Conservation (phyloP, 2,888 invertebrate genomes). For the Pasiphila rectangulata region DNA sequence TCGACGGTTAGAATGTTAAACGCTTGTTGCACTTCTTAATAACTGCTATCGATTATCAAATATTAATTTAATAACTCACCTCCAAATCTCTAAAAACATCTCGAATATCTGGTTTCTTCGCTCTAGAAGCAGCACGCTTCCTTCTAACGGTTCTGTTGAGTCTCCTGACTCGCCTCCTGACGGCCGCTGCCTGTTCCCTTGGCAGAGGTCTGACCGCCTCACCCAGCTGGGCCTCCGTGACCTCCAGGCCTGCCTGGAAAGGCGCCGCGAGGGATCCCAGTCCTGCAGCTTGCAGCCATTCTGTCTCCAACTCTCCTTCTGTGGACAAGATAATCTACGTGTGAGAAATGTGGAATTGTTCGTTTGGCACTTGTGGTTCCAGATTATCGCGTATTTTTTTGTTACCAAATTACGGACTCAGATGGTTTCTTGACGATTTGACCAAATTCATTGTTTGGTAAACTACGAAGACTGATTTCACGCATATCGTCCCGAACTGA, state of each 20-base stretch:
- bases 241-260: constrained; percentile 85
- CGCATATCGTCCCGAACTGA: too few species aligned
- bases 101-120: constrained; percentile 89
- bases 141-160: constrained; percentile 88
- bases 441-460: too few species aligned
- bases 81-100: constrained; percentile 92
- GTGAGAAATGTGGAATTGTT: background rate
- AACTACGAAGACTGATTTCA: too few species aligned
- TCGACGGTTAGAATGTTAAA: too few species aligned
- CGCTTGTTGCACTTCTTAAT: too few species aligned
- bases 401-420: background rate
- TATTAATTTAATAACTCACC: constrained; percentile 60
- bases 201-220: constrained; percentile 82
- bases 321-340: constrained; percentile 37
- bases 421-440: background rate
- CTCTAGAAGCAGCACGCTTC: constrained; percentile 72
- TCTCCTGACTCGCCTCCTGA: constrained; percentile 86
- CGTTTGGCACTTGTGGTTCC: background rate
- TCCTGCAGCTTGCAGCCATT: constrained; percentile 88
- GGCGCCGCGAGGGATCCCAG: constrained; percentile 85
- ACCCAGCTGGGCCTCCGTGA: constrained; percentile 83
- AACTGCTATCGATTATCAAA: constrained; percentile 1
- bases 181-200: constrained; percentile 88
- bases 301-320: constrained; percentile 89
- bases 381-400: background rate